Evolutionary conservation across 2,888 invertebrate species (phyloP).

Genomic region (Rambutsinella grinnellia): DNA sequence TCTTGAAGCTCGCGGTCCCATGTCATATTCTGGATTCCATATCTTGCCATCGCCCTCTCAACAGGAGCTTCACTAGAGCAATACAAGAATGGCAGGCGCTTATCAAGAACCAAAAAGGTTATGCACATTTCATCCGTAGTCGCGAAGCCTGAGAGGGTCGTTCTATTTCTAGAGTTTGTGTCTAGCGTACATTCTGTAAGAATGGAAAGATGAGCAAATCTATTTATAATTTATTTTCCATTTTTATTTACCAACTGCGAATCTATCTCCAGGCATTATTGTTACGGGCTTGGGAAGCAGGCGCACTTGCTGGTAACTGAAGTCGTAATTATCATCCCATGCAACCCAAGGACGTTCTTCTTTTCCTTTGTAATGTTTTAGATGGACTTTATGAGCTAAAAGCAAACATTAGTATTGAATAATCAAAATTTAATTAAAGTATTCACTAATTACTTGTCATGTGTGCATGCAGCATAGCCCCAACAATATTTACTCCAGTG

Average conservation of each 20-base stretch:
- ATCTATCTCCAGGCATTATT: conserved; percentile 32
- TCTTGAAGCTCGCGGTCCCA: conserved; percentile 12
- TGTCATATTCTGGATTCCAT: conserved; percentile 17
- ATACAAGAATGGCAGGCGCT: conserved; percentile 4
- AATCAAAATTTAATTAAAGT: background rate
- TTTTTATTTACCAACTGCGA: conserved; percentile 15
- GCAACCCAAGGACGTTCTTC: conserved; percentile 30
- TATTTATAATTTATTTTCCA: background rate
- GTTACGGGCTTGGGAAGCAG: conserved; percentile 10
- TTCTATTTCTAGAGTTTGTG: conserved; percentile 1
- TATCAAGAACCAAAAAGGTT: conserved; percentile 3
- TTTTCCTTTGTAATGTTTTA: conserved; percentile 19
- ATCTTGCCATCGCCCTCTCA: background rate
- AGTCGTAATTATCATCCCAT: conserved; percentile 32
- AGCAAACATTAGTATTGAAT: background rate
- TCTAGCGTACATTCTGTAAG: conserved; percentile 14
- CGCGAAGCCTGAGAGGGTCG: conserved; percentile 9
- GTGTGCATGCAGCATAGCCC: conserved; percentile 29
- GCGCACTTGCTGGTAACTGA: conserved; percentile 27
- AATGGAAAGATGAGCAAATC: background rate
- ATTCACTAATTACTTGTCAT: conserved; percentile 10
- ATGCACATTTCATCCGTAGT: conserved; percentile 22
- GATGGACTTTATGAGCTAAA: conserved; percentile 10
- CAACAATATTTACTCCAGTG: conserved; percentile 27
- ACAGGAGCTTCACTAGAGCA: conserved; percentile 20